Conservation (phyloP, 2,797 vertebrate species). For the Anguilla marmorata region DNA sequence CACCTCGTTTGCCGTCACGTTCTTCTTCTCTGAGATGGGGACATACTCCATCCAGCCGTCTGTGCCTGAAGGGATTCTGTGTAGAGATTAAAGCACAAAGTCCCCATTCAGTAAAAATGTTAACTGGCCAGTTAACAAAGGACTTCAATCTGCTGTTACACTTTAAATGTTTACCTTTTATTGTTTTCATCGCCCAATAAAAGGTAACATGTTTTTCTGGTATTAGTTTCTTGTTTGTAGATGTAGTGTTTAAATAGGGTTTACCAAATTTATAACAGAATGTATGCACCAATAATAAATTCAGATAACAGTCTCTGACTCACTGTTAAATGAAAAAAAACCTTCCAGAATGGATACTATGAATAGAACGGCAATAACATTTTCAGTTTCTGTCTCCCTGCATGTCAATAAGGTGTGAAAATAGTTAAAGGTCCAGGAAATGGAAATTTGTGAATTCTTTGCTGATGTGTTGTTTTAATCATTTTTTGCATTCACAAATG, state of each 20-base stretch:
- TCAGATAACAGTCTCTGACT: neutral
- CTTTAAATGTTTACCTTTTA: neutral
- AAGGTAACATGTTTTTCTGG: neutral
- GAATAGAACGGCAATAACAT: neutral
- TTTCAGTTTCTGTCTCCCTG: neutral
- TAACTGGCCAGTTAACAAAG: neutral
- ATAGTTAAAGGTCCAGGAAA: too few relatives aligned
- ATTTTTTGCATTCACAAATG: too few relatives aligned
- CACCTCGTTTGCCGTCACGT: slow-evolving; percentile 51
- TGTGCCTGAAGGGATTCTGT: slow-evolving; percentile 83
- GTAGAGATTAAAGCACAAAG: neutral
- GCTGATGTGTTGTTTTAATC: too few relatives aligned
- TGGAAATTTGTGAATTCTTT: too few relatives aligned
- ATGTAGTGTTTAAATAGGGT: neutral
- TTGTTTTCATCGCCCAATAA: neutral
- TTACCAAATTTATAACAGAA: neutral
- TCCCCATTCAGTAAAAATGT: neutral
- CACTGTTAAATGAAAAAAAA: neutral
- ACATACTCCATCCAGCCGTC: slow-evolving; percentile 78
- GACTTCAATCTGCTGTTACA: neutral
- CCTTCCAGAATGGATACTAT: neutral
- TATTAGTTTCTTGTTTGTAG: neutral
- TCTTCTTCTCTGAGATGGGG: slow-evolving; percentile 78
- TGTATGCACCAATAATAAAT: neutral
- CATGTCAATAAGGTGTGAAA: neutral